Percentiles rank a stretch among this genome's conserved stretches.
Conservation (phyloP, 2,888 invertebrate genomes). For the Dascillus cervinus region DNA sequence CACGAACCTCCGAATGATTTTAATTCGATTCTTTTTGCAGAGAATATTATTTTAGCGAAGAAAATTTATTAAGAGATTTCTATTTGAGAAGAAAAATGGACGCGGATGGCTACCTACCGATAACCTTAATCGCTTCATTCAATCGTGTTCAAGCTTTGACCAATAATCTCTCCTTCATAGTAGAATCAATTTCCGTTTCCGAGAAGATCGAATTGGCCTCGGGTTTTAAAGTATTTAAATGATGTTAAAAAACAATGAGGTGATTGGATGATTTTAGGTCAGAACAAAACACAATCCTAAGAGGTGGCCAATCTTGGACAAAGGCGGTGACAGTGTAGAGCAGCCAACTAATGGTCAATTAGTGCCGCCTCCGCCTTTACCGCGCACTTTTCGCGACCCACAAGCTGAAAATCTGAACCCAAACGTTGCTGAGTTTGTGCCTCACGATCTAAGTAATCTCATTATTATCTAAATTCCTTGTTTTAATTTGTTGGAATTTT, state of each 20-base stretch:
- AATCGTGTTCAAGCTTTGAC: conserved; percentile 87
- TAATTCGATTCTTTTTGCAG: conserved; percentile 48
- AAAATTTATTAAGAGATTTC: conserved; percentile 92
- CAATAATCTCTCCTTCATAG: conserved; percentile 72
- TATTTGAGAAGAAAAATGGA: conserved; percentile 97
- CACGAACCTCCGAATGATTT: background rate
- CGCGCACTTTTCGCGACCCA: conserved; percentile 48
- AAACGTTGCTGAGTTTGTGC: conserved; percentile 80
- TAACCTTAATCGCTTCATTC: conserved; percentile 92
- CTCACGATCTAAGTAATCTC: conserved; percentile 29
- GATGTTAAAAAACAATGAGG: too few relatives aligned
- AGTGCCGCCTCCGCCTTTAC: conserved; percentile 66
- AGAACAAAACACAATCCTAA: conserved; percentile 75
- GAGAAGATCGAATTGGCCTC: conserved; percentile 71
- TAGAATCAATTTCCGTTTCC: conserved; percentile 79
- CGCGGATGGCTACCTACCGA: conserved; percentile 83
- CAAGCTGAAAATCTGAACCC: conserved; percentile 64
- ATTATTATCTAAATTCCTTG: background rate
- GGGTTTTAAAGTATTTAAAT: conserved; percentile 68
- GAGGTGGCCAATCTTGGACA: conserved; percentile 81
- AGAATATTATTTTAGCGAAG: conserved; percentile 98
- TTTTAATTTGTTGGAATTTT: background rate
- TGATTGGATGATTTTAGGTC: conserved; percentile 48
- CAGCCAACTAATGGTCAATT: conserved; percentile 47
- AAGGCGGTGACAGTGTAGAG: conserved; percentile 30